Conservation (phyloP, 2,888 invertebrate genomes). For the Piscicola geometra region DNA sequence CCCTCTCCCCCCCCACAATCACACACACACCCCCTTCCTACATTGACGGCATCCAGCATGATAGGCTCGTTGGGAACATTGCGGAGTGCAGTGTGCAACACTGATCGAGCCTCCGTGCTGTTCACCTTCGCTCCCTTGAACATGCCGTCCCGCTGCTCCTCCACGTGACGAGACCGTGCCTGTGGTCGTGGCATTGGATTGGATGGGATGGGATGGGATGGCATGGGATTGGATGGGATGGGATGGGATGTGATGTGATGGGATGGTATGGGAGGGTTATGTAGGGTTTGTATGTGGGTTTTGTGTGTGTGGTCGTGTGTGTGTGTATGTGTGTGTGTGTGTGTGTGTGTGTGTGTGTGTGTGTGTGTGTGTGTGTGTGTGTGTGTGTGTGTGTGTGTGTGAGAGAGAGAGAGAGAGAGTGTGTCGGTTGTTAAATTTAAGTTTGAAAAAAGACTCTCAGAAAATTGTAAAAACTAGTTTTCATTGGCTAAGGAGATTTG, state of each 20-base stretch:
- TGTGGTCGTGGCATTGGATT: constrained; percentile 47
- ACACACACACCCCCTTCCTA: constrained; percentile 53
- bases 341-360: no score
- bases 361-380: no score
- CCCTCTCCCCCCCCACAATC: not conserved
- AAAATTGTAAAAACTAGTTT: no score
- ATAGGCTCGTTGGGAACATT: constrained; percentile 77
- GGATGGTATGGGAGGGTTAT: not conserved
- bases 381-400: no score
- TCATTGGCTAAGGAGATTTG: no score
- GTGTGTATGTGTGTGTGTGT: no score
- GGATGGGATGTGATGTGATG: not conserved
- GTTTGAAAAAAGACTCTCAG: no score
- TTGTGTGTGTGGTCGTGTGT: not conserved
- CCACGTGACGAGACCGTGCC: constrained; percentile 72
- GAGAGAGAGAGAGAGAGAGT: no score
- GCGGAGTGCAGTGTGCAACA: constrained; percentile 86
- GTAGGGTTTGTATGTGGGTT: not conserved
- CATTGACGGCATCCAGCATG: constrained; percentile 77
- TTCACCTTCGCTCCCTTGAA: constrained; percentile 89
- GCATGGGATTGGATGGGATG: not conserved
- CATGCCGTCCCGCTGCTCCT: constrained; percentile 83
- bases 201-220: not conserved
- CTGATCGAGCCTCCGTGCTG: constrained; percentile 91
- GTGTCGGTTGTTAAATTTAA: no score